Evolutionary conservation across 1,140 invertebrate genomes (phyloP).

Genomic region (Sinonovacula constricta): DNA sequence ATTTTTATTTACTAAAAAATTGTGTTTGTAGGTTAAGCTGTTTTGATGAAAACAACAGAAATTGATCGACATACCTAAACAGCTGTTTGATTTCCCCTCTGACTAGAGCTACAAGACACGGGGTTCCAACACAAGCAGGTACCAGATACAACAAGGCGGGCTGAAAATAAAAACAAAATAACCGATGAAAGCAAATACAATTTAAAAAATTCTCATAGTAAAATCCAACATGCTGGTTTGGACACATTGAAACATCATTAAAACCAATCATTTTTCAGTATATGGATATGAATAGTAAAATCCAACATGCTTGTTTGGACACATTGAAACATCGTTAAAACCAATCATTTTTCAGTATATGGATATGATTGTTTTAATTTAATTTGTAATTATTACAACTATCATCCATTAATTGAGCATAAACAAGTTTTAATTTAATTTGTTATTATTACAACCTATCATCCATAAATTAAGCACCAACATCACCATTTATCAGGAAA

Average conservation of each 20-base stretch:
- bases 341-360: no score
- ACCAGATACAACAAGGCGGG: constrained; percentile 98
- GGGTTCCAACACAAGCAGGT: constrained; percentile 95
- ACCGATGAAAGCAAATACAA: background rate
- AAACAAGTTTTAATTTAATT: no score
- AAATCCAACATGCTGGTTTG: no score
- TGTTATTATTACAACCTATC: no score
- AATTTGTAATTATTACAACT: no score
- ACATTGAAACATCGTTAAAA: no score
- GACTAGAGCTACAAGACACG: constrained; percentile 90
- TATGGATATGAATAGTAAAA: background rate
- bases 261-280: no score
- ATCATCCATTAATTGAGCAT: no score
- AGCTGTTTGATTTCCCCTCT: constrained; percentile 94
- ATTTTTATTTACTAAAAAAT: constrained; percentile 13
- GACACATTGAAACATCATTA: no score
- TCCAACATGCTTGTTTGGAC: background rate
- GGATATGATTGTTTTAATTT: no score
- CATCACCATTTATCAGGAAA: no score
- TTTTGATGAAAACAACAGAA: constrained; percentile 63
- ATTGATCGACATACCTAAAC: constrained; percentile 90
- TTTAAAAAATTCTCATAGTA: background rate
- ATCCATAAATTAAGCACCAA: no score
- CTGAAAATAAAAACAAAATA: constrained; percentile 80
- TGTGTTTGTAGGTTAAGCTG: background rate